Evolutionary conservation across 2,888 invertebrate species (phyloP), one percentile per base, ranked within the genome.

Genomic region (Eutolmus rufibarbis): DNA sequence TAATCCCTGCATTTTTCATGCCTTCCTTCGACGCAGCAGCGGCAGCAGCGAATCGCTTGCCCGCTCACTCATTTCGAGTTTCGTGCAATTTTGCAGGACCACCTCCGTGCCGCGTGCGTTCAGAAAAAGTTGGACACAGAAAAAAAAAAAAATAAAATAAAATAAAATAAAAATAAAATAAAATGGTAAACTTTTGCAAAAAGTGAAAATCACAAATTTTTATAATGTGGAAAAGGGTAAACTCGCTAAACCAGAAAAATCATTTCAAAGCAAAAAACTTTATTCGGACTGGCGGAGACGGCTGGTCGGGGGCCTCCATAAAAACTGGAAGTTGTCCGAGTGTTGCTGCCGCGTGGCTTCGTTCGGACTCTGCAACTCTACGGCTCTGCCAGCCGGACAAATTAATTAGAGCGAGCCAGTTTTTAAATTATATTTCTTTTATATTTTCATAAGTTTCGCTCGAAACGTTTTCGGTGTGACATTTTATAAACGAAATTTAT

Each of bases 221-320:
- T 51, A 66, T 78, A 51, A 79, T 79, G 51, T 79, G 79, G 51
- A 31, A 79, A 79, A 46, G 79, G 46, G 23, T 43, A 78, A 79
- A 51, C 79, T 79, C 31, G 51, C 79, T 51, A 79, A 79, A 79
- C 79, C 79, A 79, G 79, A 79, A 78, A 78, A 78, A 78, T 78
- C n/a, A 43, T 78, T 78, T 78, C 43, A 76, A 76, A 37, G 34
- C 23, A 66, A 66, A 66, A 28, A 66, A 66, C 66, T 66, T 66
- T 66, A 23, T 66, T 23, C 66, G 23, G 66, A 66, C 28, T 66
- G 66, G 57, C 57, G 4, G n/a, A 51, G 51, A 57, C 57, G 57
- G 66, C 28, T 66, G 66, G 12, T 66, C 28, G 66, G 28, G 23
- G 28, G 28, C 23, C 23, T 3, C 1, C n/a, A 76, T 37, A 76